Conservation (phyloP, 2,113 vertebrate genomes). For the Todiramphus saurophagus region DNA sequence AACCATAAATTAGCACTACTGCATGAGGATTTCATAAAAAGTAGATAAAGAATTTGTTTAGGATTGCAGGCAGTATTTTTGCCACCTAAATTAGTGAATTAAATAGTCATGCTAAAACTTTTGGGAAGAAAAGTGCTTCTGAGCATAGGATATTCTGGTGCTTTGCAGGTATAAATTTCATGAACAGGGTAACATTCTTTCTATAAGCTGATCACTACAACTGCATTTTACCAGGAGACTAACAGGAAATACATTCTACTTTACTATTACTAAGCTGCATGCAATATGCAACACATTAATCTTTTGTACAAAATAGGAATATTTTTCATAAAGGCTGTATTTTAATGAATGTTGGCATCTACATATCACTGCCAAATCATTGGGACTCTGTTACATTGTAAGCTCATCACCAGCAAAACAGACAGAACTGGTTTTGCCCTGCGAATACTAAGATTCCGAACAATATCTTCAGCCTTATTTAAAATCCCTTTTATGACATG, state of each 20-base stretch:
- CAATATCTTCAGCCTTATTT: not conserved
- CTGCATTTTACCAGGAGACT: not conserved
- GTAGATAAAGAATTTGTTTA: not conserved
- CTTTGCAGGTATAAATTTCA: not conserved
- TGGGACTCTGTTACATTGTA: not conserved
- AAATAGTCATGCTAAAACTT: not conserved
- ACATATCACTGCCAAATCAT: not conserved
- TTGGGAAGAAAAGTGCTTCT: not conserved
- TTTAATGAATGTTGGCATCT: not conserved
- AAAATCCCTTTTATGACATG: not conserved
- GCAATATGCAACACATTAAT: not conserved
- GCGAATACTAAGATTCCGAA: constrained; percentile 1
- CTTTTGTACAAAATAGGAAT: not conserved
- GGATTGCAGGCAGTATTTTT: not conserved
- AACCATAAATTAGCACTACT: not conserved
- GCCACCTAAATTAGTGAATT: not conserved
- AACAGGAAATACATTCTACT: not conserved
- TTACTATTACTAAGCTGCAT: not conserved
- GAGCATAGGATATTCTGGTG: not conserved
- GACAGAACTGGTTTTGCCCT: not conserved
- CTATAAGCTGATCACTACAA: not conserved
- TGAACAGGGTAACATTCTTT: not conserved
- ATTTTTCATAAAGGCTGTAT: not conserved
- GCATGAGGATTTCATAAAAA: not conserved
- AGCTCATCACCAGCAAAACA: not conserved